Evolutionary conservation across 2,888 invertebrate species (phyloP), one percentile per base, ranked within the genome.

Genomic region (Adelognathus sp.): DNA sequence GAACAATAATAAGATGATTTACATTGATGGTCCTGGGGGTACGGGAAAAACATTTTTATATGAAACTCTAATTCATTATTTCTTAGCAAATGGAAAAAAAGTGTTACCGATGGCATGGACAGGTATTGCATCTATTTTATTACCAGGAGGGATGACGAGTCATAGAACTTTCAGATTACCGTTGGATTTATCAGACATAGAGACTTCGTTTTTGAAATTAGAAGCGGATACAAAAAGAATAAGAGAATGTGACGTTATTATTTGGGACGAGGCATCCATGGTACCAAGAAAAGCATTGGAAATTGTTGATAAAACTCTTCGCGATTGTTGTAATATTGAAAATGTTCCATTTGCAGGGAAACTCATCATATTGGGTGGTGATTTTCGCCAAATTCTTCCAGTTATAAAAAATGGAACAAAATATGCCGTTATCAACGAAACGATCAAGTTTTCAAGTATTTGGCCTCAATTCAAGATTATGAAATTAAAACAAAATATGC

Each of bases 401-500:
- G 56, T 58, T 33, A 31, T 56, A 4, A 60, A 58, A 29, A 39
- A 56, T 27, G 70, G 46, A 5, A 9, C 39, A 11, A 44, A 60
- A 41, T 27, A 11, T 16, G 39, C 31, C 39, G 21, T 67, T 11
- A 39, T 67, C 16, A 67, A 52, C 1, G 66, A 52, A 5, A 39
- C 66, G n/a, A 67, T 67, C 3, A 54, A 27, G 14, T 39, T 27
- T 27, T 67, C 54, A 9, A 14, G 14, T 5, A n/a, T 52, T 16
- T 67, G 66, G 66, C 27, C 36, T 9, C 14, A 36, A 4, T 54
- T 67, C 31, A 52, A 50, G n/a, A 54, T 46, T 58, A 29, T 58
- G n/a, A 70, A 44, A 1, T 41, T 70, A 29, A 29, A 4, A 29
- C 29, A 41, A 36, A 70, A 77, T 52, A 61, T 73, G 73, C 50